A percentile compares a stretch with the other conserved stretches of the same genome.
Evolutionary conservation across 2,888 invertebrate genomes (phyloP).

Genomic region (Endotricha flammealis): DNA sequence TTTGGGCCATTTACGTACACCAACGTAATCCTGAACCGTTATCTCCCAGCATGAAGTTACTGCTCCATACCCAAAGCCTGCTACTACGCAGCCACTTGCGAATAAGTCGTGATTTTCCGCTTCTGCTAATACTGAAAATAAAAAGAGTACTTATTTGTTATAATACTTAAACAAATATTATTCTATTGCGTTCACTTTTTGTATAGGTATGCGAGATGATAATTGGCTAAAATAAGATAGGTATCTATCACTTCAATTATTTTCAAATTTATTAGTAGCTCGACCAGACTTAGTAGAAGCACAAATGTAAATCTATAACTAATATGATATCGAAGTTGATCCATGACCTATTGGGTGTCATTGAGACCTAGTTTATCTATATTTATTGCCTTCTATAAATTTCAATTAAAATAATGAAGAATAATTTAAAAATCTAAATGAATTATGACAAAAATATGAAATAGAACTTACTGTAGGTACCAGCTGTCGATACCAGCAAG

Average conservation of each 20-base stretch:
- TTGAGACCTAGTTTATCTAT: too few relatives aligned
- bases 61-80: slow-evolving; percentile 72
- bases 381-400: too few relatives aligned
- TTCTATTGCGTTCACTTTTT: not conserved
- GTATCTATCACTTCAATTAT: too few relatives aligned
- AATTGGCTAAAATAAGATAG: slow-evolving; percentile 1
- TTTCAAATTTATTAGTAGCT: too few relatives aligned
- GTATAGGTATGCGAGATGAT: not conserved
- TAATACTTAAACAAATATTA: not conserved
- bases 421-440: too few relatives aligned
- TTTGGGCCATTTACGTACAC: slow-evolving; percentile 68
- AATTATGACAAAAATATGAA: too few relatives aligned
- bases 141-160: slow-evolving; percentile 5
- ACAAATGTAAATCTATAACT: too few relatives aligned
- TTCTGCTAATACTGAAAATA: slow-evolving; percentile 53
- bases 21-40: slow-evolving; percentile 65
- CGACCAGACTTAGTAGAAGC: too few relatives aligned
- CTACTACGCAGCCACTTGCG: slow-evolving; percentile 68
- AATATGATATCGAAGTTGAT: too few relatives aligned
- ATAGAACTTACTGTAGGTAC: slow-evolving; percentile 54
- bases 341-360: too few relatives aligned
- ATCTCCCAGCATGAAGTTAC: slow-evolving; percentile 66
- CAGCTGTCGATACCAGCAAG: slow-evolving; percentile 47
- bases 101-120: slow-evolving; percentile 63
- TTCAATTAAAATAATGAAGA: too few relatives aligned